A percentile compares a stretch with the other conserved stretches of the same genome.
Conservation (phyloP, 1,140 invertebrate genomes). For the Varroa destructor region DNA sequence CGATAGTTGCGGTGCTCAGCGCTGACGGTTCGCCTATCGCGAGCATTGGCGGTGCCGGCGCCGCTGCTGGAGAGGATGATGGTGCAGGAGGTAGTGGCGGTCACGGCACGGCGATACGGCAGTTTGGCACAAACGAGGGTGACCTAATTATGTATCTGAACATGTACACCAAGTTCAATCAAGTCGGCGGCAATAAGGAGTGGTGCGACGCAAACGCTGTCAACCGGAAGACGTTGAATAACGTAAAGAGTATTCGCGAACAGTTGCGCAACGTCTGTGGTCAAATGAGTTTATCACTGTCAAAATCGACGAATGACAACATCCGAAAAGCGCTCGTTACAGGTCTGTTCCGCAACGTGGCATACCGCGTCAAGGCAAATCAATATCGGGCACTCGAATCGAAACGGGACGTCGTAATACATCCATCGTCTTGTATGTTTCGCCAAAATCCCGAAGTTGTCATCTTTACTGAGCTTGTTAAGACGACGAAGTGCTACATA, state of each 20-base stretch:
- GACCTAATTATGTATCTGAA: constrained; percentile 86
- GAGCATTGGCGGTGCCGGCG: not conserved
- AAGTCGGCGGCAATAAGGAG: constrained; percentile 58
- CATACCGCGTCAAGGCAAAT: constrained; percentile 45
- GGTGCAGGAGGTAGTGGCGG: not conserved
- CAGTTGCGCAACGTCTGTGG: constrained; percentile 67
- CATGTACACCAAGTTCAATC: constrained; percentile 64
- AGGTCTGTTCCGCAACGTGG: constrained; percentile 75
- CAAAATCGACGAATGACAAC: constrained; percentile 12
- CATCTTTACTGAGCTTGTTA: constrained; percentile 76
- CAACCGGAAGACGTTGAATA: constrained; percentile 66
- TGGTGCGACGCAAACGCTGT: constrained; percentile 86
- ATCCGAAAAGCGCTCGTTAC: constrained; percentile 41
- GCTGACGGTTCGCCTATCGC: constrained; percentile 1
- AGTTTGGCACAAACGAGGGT: constrained; percentile 71
- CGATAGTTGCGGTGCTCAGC: constrained; percentile 15
- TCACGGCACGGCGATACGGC: constrained; percentile 39
- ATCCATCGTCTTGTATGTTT: constrained; percentile 66
- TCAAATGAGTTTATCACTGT: constrained; percentile 36
- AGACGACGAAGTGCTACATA: constrained; percentile 69
- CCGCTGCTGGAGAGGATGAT: not conserved
- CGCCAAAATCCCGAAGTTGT: constrained; percentile 58
- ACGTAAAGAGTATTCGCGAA: constrained; percentile 62
- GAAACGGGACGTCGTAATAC: constrained; percentile 57
- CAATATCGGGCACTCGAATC: constrained; percentile 33